phyloP scores from a whole-genome alignment of 2,888 invertebrate genomes.

The Agonopterix arenella region DNA sequence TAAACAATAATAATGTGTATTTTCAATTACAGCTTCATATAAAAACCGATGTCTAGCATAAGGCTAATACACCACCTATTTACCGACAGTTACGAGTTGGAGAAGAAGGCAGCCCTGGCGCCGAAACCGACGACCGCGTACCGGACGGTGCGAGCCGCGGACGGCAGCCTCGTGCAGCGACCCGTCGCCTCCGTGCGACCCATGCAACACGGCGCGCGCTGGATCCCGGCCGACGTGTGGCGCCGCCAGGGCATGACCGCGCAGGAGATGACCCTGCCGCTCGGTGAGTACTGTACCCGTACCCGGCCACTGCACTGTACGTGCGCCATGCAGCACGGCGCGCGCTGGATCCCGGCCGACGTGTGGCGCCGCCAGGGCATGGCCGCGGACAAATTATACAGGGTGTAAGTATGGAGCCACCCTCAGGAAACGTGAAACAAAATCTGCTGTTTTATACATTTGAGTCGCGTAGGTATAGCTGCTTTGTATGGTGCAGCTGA shows the following conservation, averaged over 20 bases:
- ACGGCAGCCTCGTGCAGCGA: slow-evolving; percentile 79
- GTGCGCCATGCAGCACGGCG: slow-evolving; percentile 88
- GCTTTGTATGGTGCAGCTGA: too few species aligned
- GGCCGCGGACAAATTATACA: too few species aligned
- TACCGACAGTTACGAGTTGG: slow-evolving; percentile 87
- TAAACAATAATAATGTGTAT: too few species aligned
- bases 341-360: slow-evolving; percentile 91
- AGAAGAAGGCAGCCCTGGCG: slow-evolving; percentile 89
- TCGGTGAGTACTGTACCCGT: slow-evolving; percentile 69
- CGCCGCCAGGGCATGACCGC: slow-evolving; percentile 96
- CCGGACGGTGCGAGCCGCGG: slow-evolving; percentile 81
- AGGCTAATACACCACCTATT: too few species aligned
- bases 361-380: slow-evolving; percentile 96
- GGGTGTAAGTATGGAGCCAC: too few species aligned
- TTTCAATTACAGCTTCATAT: too few species aligned
- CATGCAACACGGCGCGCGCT: slow-evolving; percentile 85
- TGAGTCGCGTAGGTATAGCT: too few species aligned
- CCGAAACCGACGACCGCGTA: slow-evolving; percentile 77
- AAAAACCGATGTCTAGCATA: too few species aligned
- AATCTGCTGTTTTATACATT: too few species aligned
- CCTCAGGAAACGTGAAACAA: too few species aligned
- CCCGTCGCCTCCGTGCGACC: slow-evolving; percentile 86
- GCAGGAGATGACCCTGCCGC: slow-evolving; percentile 94
- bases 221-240: slow-evolving; percentile 95
- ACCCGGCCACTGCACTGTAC: not conserved